A percentile compares a stretch with the other conserved stretches of the same genome.
phyloP scores from a whole-genome alignment of 2,888 invertebrate species.

The Adineta ricciae region DNA sequence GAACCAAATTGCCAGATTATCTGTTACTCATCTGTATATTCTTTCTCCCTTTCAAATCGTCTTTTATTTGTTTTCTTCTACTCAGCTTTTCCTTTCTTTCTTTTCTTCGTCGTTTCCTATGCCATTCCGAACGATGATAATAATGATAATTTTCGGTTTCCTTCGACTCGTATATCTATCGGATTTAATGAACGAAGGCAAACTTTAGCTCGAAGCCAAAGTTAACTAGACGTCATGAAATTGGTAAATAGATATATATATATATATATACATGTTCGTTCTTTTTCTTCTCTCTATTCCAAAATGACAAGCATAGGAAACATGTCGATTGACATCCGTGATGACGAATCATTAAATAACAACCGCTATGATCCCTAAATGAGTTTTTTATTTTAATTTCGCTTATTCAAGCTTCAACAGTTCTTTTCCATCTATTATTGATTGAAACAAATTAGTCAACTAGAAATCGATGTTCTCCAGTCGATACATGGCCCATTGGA shows the following conservation, averaged over 20 bases:
- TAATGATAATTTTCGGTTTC: neutral
- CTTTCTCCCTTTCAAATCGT: neutral
- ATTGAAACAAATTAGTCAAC: neutral
- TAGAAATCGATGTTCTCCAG: no score
- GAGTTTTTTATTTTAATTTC: neutral
- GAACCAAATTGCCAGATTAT: neutral
- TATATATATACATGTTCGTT: neutral
- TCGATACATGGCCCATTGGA: neutral
- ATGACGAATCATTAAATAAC: neutral
- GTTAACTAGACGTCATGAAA: neutral
- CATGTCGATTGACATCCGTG: neutral
- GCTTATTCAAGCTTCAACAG: neutral
- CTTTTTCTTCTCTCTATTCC: neutral
- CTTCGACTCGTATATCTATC: neutral
- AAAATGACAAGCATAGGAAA: neutral
- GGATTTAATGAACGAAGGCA: neutral
- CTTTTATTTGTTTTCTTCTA: neutral
- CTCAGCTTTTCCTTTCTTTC: neutral
- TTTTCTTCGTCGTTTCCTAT: neutral
- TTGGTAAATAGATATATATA: neutral
- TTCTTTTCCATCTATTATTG: neutral
- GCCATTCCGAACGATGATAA: neutral
- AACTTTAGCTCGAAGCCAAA: neutral
- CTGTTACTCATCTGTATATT: neutral
- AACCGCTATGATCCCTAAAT: neutral